Percentiles rank a stretch among this genome's conserved stretches.
Evolutionary conservation across 2,113 vertebrate species (phyloP).

Genomic region (Motacilla tschutschensis): DNA sequence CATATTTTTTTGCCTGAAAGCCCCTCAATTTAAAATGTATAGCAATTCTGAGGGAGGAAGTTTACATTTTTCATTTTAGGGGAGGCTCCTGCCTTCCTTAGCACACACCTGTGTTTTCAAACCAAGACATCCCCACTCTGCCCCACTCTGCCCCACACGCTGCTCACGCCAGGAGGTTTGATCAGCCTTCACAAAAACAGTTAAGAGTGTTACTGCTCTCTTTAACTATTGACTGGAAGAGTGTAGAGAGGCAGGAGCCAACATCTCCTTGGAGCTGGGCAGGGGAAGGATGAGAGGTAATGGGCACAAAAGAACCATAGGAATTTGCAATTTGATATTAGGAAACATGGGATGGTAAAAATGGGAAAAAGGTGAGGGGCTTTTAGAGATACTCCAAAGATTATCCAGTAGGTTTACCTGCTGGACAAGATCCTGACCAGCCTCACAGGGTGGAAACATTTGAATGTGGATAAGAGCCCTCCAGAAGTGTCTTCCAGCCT

Average conservation of each 20-base stretch:
- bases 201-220: neutral
- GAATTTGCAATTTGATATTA: neutral
- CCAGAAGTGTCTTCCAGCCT: neutral
- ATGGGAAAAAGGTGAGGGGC: neutral
- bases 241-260: neutral
- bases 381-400: neutral
- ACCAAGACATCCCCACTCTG: neutral
- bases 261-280: neutral
- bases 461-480: neutral
- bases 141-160: fast-evolving
- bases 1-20: no score
- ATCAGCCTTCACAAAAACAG: neutral
- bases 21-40: no score
- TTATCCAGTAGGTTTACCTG: neutral
- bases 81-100: no score
- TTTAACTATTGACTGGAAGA: neutral
- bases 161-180: neutral
- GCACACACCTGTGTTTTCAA: no score
- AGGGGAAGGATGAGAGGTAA: neutral
- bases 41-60: no score
- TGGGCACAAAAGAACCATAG: neutral
- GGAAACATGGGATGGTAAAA: neutral
- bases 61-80: no score
- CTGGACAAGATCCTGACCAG: neutral
- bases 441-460: neutral